phyloP scores from a whole-genome alignment of 2,888 invertebrate species.

The Rhopalosiphum nymphaeae region DNA sequence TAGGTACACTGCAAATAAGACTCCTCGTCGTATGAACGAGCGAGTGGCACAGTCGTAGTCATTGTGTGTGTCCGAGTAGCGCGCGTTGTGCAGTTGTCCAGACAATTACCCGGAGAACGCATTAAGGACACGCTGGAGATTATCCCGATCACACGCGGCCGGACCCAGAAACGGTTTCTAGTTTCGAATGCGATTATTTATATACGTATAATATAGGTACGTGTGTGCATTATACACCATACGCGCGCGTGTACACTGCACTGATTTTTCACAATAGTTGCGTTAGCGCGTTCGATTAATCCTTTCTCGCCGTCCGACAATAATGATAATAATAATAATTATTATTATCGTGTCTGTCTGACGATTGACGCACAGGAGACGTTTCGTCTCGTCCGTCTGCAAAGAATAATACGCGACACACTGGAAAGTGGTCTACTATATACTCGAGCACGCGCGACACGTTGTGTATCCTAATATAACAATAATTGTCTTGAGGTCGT shows the following conservation, averaged over 20 bases:
- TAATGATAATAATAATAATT: neutral
- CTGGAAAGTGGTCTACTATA: neutral
- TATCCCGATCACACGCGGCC: constrained; percentile 46
- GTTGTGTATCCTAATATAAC: neutral
- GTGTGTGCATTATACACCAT: neutral
- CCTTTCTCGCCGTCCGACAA: neutral
- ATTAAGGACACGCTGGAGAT: constrained; percentile 43
- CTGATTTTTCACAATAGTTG: constrained; percentile 22
- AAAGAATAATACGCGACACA: neutral
- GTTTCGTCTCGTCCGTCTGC: neutral
- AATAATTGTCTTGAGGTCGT: neutral
- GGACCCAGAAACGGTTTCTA: constrained; percentile 15
- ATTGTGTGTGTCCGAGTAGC: neutral
- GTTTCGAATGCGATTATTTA: neutral
- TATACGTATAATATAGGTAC: neutral
- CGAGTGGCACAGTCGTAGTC: neutral
- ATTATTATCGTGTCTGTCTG: neutral
- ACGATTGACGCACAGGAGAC: neutral
- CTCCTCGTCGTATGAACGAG: neutral
- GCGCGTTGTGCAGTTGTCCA: neutral
- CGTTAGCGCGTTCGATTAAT: constrained; percentile 4
- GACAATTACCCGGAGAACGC: constrained; percentile 43
- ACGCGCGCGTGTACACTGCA: neutral
- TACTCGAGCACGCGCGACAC: neutral
- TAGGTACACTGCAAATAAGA: neutral